Conservation (phyloP, 2,113 vertebrate species). For the Mesembrinibis cayennensis region DNA sequence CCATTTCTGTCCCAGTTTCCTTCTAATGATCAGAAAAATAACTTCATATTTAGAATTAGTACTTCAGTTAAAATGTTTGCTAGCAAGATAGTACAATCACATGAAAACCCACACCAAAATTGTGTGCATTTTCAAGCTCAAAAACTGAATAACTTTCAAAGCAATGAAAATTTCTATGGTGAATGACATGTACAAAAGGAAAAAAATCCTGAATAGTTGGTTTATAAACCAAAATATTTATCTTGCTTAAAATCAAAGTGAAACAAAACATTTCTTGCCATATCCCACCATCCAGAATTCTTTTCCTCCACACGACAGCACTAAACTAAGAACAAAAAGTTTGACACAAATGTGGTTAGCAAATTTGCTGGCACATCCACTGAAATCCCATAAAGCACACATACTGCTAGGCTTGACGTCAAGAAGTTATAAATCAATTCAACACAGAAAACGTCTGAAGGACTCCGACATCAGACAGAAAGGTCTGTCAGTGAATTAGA, state of each 20-base stretch:
- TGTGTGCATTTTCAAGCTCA: neutral
- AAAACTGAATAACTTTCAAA: neutral
- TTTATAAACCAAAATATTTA: neutral
- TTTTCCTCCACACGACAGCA: rapidly evolving
- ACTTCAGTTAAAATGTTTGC: neutral
- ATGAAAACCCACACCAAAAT: neutral
- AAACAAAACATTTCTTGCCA: neutral
- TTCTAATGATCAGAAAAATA: neutral
- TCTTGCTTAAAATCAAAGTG: neutral
- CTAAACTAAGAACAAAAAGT: neutral
- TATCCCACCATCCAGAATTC: neutral
- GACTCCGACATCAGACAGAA: neutral
- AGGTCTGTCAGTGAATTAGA: neutral
- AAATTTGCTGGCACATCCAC: neutral
- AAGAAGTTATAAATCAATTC: neutral
- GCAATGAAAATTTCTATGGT: neutral
- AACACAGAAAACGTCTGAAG: neutral
- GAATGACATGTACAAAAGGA: neutral
- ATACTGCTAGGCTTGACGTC: neutral
- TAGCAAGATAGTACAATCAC: neutral
- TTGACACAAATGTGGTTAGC: rapidly evolving
- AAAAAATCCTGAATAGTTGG: neutral
- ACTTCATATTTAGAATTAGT: neutral
- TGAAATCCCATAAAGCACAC: neutral
- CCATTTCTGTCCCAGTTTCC: neutral